Base-by-base conservation (phyloP, 2,888 invertebrate species). In the Dione juno region DNA sequence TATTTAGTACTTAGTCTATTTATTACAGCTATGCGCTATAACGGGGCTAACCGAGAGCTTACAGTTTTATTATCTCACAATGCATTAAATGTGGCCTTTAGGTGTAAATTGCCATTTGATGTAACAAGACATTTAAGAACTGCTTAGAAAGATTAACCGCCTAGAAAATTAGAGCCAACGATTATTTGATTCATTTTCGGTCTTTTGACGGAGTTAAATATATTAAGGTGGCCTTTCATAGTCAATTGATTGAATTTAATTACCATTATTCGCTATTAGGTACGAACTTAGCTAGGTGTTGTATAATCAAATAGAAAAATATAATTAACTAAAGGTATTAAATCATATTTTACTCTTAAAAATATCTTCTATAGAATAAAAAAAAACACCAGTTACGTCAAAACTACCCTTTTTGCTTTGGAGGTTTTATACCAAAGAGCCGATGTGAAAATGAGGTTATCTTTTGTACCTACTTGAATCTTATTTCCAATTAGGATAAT, bases 41-140 rank as follows among this genome's bases (percentile, higher is more conserved):
- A 75, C 70, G 70, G 74, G 69, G 57, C 70, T 69, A 66, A 73
- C 72, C 70, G 71, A 71, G 68, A 76, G 67, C 73, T 71, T 71
- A 72, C 73, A 69, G 75, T 74, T 74, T 73, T 74, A 70, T 68
- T 70, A 65, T 71, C 67, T 73, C 70, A 52, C 8, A 50, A 53
- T 54, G 67, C 54, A 64, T 67, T 71, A 70, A 72, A 67, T 70
- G 67, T 61, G 54, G 68, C 57, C 28, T 63, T 28, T 70, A 70
- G 70, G 68, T 41, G 67, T 48, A 66, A 54, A 54, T 37, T 21
- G n/a, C 40, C 35, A 64, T 53, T 69, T 64, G 45, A 64, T 69
- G 48, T 54, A 69, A 64, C 68, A 54, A 37, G 8, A 50, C 40
- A 64, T 13, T 9, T 37, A 50, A 64, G 9, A 40, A 64, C 48